Base-by-base conservation (phyloP, 2,797 vertebrate species). In the Coreius guichenoti region DNA sequence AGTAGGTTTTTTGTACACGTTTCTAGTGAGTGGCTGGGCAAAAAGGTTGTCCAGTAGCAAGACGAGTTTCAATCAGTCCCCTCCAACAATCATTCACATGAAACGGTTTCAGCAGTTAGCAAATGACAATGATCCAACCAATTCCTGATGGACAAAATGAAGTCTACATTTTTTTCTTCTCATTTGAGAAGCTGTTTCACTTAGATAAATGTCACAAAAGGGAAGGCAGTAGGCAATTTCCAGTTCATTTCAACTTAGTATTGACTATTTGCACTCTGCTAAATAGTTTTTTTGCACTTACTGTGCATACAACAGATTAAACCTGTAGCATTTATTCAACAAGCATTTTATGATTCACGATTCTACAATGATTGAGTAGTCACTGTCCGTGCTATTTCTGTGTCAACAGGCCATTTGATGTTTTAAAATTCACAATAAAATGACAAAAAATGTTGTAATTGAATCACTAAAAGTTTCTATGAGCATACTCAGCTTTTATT, bases 401-500 rank as follows among this genome's bases (percentile, higher is more conserved):
- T 29, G 13, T 76, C n/a, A 77, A 77, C 8, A 39, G 74, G 31
- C 16, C 2, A 26, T 78, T 78, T 78, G 56, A 9, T 63, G 33
- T 63, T 78, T 78, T 43, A 3, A 74, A 45, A 78, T 45, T 61
- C 8, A 43, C 33, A 61, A 43, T 26, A 61, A 43, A 61, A 78
- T 16, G 51, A 54, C 3, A 16, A 11, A 56, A 76, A 78, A 78
- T 4, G 16, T 45, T 78, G 8, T 45, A 78, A 78, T 78, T 63
- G 36, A 63, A 78, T 43, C n/a, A 78, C 16, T 45, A 21, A 29
- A 78, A 43, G 23, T 78, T 63, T 78, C 29, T 63, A 29, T 78
- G 76, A 63, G 56, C 36, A 45, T 43, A 45, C 56, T 78, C 36
- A 4, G 76, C 56, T 29, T 78, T 45, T 61, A 63, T 78, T 78